phyloP scores from a whole-genome alignment of 1,140 invertebrate species.

The Drosophila eugracilis region DNA sequence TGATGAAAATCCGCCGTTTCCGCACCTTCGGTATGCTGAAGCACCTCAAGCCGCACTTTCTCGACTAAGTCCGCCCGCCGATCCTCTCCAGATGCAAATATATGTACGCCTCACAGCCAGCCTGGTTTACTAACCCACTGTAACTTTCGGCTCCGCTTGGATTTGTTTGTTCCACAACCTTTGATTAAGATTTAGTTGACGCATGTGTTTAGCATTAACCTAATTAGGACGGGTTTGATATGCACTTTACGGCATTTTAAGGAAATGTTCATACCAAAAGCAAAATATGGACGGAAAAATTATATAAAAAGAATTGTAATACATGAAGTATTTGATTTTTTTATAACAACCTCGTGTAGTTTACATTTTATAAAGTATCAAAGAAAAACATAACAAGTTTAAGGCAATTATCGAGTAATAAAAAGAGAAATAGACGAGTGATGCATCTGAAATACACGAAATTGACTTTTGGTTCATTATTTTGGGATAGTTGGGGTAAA shows the following conservation, averaged over 20 bases:
- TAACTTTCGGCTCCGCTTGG: slow-evolving; percentile 58
- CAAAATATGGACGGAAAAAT: slow-evolving; percentile 3
- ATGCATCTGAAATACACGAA: slow-evolving; percentile 64
- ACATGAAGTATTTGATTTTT: slow-evolving; percentile 56
- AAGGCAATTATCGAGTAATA: slow-evolving; percentile 76
- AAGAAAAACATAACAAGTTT: slow-evolving; percentile 60
- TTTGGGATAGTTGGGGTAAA: background rate
- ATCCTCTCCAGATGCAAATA: slow-evolving; percentile 65
- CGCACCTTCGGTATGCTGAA: slow-evolving; percentile 98
- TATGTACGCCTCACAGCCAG: slow-evolving; percentile 32
- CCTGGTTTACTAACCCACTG: slow-evolving; percentile 22
- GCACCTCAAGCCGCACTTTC: slow-evolving; percentile 95
- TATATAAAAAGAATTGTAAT: slow-evolving; percentile 9
- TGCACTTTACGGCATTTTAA: slow-evolving; percentile 78
- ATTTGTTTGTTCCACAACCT: slow-evolving; percentile 37
- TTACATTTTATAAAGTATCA: slow-evolving; percentile 70
- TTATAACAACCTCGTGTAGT: slow-evolving; percentile 56
- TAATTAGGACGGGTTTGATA: slow-evolving; percentile 69
- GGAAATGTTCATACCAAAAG: slow-evolving; percentile 26
- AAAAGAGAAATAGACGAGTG: slow-evolving; percentile 69
- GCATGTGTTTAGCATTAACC: slow-evolving; percentile 71
- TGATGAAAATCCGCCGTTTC: slow-evolving; percentile 95
- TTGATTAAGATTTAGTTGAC: slow-evolving; percentile 59
- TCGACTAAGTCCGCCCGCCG: slow-evolving; percentile 86
- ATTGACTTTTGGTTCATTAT: background rate